Evolutionary conservation across 2,797 vertebrate genomes (phyloP).

Genomic region (Glyptemys insculpta): DNA sequence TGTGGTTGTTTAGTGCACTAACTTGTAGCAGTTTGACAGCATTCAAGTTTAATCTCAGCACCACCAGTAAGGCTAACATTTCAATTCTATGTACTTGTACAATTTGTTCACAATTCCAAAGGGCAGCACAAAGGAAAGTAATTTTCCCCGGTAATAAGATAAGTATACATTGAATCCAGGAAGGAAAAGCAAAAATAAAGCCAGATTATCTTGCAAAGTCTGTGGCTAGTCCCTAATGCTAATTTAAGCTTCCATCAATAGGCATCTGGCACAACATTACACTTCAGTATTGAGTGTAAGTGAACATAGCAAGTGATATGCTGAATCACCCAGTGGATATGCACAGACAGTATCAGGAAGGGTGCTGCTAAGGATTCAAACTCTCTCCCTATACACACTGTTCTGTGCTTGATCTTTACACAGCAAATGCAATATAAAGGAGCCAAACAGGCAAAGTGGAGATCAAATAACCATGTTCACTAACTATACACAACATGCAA

Average conservation of each 20-base stretch:
- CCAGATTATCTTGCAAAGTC: conserved; percentile 53
- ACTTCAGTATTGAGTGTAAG: conserved; percentile 51
- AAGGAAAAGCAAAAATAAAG: conserved; percentile 66
- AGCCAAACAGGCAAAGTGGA: accelerated
- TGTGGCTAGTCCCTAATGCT: conserved; percentile 62
- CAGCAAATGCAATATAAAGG: neutral
- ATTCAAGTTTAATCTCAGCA: conserved; percentile 63
- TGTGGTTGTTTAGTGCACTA: conserved; percentile 49
- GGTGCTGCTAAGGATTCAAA: neutral
- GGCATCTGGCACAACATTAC: conserved; percentile 51
- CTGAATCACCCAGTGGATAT: conserved; percentile 47
- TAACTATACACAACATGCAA: neutral
- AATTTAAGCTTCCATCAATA: conserved; percentile 70
- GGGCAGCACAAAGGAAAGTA: conserved; percentile 60
- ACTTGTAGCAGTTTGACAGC: conserved; percentile 61
- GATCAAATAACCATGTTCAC: neutral
- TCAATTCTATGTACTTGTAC: conserved; percentile 47
- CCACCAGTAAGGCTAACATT: conserved; percentile 39
- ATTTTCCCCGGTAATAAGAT: conserved; percentile 74
- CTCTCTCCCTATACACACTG: conserved; percentile 17
- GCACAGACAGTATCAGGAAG: conserved; percentile 3
- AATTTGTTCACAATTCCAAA: conserved; percentile 69
- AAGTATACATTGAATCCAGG: conserved; percentile 52
- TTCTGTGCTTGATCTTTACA: conserved; percentile 23
- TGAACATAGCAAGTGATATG: conserved; percentile 37